Evolutionary conservation across 2,888 invertebrate genomes (phyloP), one percentile per base, ranked within the genome.

Genomic region (Teleiodes luculella): DNA sequence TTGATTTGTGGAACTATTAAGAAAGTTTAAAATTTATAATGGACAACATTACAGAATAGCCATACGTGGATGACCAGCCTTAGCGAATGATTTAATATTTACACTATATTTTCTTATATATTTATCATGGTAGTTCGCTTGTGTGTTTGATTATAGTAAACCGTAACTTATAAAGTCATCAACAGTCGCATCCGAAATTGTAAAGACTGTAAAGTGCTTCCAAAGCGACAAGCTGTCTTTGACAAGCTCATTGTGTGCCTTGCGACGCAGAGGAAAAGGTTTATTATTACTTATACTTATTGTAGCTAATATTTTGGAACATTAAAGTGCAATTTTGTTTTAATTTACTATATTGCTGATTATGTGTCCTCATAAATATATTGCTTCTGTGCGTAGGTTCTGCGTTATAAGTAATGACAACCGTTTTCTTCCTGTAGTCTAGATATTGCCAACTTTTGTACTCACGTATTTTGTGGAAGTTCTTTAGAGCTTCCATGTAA

Each of bases 91-190:
- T 74, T 74, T 67, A 72, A 78, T 72, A 74, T 74, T 73, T 78
- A 80, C 83, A 82, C 71, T 85, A 83, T 88, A 88, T 88, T 87
- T 89, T 87, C 85, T 79, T 88, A 88, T 81, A 83, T 89, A 87
- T 89, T 88, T 88, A 88, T 88, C 83, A 74, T 77, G 75, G 72
- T 86, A 86, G 84, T 78, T 78, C 72, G 85, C 84, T 84, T 86
- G 85, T 83, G 86, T 86, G 86, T 87, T 82, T 83, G 83, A 84
- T 80, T 79, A 83, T 80, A 78, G 39, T 80, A 77, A 76, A 80
- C 71, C 61, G 67, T 83, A 81, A 82, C 74, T 79, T 80, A 76
- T 76, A 72, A 37, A 49, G 36, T 49, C 49, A 49, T 36, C 71
- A 80, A 72, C 71, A 80, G 77, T 79, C 75, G 74, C 72, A 46